These are phyloP conservation scores for Heliconius hortense DNA, from an alignment of 2,888 invertebrate genomes.

Conservation along the genomic window DNA sequence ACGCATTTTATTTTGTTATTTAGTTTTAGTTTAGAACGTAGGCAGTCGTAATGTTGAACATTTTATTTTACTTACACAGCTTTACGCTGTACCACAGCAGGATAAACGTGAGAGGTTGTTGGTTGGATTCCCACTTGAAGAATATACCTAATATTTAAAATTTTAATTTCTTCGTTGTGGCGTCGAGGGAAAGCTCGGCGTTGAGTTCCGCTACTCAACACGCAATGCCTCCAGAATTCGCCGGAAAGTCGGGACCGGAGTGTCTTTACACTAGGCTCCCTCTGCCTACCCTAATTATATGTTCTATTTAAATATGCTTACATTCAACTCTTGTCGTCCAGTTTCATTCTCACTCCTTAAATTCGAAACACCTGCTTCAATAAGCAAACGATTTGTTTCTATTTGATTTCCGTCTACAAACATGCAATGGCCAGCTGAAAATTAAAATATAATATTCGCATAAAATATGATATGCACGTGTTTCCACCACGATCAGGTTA, in stretches of 20 bases:
- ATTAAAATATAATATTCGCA: background rate
- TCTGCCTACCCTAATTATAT: background rate
- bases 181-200: no score
- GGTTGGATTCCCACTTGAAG: no score
- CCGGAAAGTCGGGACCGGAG: no score
- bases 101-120: no score
- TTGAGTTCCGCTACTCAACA: no score
- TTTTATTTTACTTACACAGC: background rate
- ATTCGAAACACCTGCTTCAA: constrained; percentile 65
- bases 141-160: no score
- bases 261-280: no score
- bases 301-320: constrained; percentile 51
- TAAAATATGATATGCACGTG: background rate
- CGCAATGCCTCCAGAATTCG: no score
- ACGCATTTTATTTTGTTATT: background rate
- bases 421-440: constrained; percentile 72
- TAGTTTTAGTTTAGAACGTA: constrained; percentile 5
- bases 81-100: background rate
- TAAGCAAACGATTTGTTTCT: constrained; percentile 52
- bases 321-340: constrained; percentile 59
- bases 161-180: no score
- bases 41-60: background rate
- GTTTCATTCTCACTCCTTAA: constrained; percentile 53
- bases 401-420: constrained; percentile 48
- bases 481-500: background rate